Evolutionary conservation across 53 echinoderm and acorn worm species (phyloP), one percentile per base, ranked within the genome.

Genomic region (Paelopatides confundens): DNA sequence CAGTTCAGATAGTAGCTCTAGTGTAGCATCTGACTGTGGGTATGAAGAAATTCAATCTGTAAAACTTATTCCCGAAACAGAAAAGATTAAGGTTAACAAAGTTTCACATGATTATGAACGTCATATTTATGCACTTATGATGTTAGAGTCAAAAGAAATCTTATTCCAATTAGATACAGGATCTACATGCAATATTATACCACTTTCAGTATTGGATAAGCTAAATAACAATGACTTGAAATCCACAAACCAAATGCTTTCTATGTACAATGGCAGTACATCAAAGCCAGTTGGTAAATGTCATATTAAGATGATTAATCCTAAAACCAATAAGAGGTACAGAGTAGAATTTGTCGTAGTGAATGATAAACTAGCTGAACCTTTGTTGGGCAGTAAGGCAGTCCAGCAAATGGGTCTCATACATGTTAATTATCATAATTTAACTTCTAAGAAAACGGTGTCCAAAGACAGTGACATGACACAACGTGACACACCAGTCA

Each of bases 91-190:
- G 0, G 34, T 69, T 9, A 11, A n/a, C 18, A 54, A 21, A 5
- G 54, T 37, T n/a, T 4, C 69, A 10, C 69, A 69, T 18, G 33
- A 35, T 34, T 36, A 35, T 36, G 23, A 69, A 69, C 69, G 15
- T 32, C 33, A 69, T 2, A 33, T 69, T 14, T 69, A 69, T 69
- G 69, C 69, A 69, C 6, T 21, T 15, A 79, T 94, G 82, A 11
- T 82, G 8, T 63, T 83, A 2, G 33, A 48, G 23, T 50, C 48
- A 77, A 30, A 23, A 3, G 50, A 77, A 77, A 29, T 49, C 15
- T 88, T 38, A 17, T 90, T 93, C 62, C 85, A 93, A 54, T n/a
- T 49, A 23, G 91, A 94, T 69, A 62, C 81, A 31, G 89, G 91
- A 37, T 65, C 91, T 52, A 86, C 82, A 7, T 91, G 91, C 53